phyloP scores from a whole-genome alignment of 1,140 invertebrate species.

The Bursaphelenchus mucronatus region DNA sequence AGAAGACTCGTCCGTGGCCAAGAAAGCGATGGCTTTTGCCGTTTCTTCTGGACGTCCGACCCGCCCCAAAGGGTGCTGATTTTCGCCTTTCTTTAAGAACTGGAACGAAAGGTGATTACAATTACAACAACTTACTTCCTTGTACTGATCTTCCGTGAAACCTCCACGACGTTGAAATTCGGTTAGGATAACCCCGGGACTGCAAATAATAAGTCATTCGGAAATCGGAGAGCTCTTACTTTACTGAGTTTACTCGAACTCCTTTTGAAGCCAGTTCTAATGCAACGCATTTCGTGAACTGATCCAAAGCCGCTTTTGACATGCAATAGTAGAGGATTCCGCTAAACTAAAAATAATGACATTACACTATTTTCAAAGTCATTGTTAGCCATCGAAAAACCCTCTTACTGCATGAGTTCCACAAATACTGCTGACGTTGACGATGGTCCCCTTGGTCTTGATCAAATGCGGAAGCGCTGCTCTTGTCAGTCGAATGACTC shows the following conservation, averaged over 20 bases:
- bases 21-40: slow-evolving; percentile 64
- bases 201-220: slow-evolving; percentile 51
- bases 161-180: slow-evolving; percentile 74
- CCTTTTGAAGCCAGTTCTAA: slow-evolving; percentile 61
- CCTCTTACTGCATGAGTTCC: slow-evolving; percentile 70
- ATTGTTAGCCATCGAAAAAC: background rate
- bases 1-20: slow-evolving; percentile 64
- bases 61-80: slow-evolving; percentile 65
- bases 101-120: slow-evolving; percentile 36
- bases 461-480: slow-evolving; percentile 78
- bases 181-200: slow-evolving; percentile 74
- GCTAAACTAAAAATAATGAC: slow-evolving; percentile 70
- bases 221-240: slow-evolving; percentile 37
- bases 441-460: slow-evolving; percentile 76
- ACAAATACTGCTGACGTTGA: slow-evolving; percentile 84
- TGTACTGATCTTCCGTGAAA: slow-evolving; percentile 70
- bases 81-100: slow-evolving; percentile 65
- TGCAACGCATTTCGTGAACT: slow-evolving; percentile 62
- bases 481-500: slow-evolving; percentile 66
- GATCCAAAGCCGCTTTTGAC: slow-evolving; percentile 61
- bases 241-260: slow-evolving; percentile 62
- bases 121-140: slow-evolving; percentile 62
- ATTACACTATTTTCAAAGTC: slow-evolving; percentile 63
- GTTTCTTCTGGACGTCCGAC: slow-evolving; percentile 65
- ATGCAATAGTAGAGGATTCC: slow-evolving; percentile 59